Base-by-base conservation (phyloP, 2,888 invertebrate species). In the Calameuta idolon region DNA sequence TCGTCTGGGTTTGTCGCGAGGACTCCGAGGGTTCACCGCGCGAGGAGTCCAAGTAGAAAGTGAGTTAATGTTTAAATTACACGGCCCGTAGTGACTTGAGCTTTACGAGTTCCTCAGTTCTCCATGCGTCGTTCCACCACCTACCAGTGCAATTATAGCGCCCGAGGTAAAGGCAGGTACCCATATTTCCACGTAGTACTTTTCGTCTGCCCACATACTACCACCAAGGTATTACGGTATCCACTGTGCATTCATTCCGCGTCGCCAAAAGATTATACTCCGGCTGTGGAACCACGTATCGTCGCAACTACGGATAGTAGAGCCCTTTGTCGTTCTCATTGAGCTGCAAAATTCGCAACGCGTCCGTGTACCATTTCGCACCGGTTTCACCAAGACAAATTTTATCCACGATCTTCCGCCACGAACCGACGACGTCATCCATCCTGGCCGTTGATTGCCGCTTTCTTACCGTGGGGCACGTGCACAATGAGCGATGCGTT, bases 21-120 rank as follows among this genome's bases (percentile, higher is more conserved):
- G 23, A 55, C 9, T 55, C 23, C 55, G 76, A 76, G 73, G 79
- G 79, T 79, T 74, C 76, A 2, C 2, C 55, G 79, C 77, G 85
- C 84, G 86, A 83, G 86, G 84, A 85, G 84, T 76, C 79, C 75
- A 34, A 79, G 78, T 80, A 30, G 31, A 81, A 87, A 87, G 84
- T 86, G 85, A 88, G 84, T 84, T 87, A 88, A 89, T 88, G 89
- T 89, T 89, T 89, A 88, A 89, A 89, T 89, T 89, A 89, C 87
- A 87, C 87, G 88, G 85, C 83, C 83, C 83, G 76, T 78, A 77
- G 75, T 71, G 77, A 75, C 78, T 75, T 55, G 31, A 69, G 85
- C 84, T 89, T 89, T 89, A 89, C 85, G 88, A 88, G 85, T 84
- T 34, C 82, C 82, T 82, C 79, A 75, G 73, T 55, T 55, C 55